Evolutionary conservation across 2,797 vertebrate genomes (phyloP).

Genomic region (Gastrophryne carolinensis): DNA sequence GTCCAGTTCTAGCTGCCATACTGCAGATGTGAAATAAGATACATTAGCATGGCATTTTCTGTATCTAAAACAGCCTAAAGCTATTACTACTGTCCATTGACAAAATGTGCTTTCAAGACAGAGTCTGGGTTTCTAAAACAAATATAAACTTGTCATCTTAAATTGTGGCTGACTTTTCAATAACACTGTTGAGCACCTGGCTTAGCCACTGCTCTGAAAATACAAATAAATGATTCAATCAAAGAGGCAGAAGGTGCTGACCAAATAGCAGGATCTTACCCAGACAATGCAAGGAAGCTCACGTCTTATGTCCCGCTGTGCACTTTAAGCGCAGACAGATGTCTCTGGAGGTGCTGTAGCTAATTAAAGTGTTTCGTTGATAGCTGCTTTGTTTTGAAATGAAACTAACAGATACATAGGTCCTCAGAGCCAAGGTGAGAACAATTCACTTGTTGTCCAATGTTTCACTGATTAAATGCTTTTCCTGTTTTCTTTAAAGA

Average conservation of each 20-base stretch:
- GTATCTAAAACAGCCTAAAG: too few relatives aligned
- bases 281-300: not conserved
- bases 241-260: not conserved
- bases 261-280: not conserved
- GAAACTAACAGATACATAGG: not conserved
- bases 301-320: not conserved
- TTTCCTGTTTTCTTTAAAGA: not conserved
- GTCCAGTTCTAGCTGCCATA: too few relatives aligned
- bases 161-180: not conserved
- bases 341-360: not conserved
- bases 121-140: not conserved
- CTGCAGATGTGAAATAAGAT: too few relatives aligned
- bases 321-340: not conserved
- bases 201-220: not conserved
- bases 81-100: not conserved
- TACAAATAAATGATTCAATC: not conserved
- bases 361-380: not conserved
- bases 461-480: not conserved
- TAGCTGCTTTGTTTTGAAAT: not conserved
- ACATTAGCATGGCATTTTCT: too few relatives aligned
- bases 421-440: not conserved
- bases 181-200: not conserved
- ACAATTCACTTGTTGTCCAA: not conserved
- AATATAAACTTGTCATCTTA: not conserved
- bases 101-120: not conserved